These are phyloP conservation scores for Rhinatrema bivittatum DNA, from an alignment of 2,797 vertebrate genomes.

Conservation along the genomic window DNA sequence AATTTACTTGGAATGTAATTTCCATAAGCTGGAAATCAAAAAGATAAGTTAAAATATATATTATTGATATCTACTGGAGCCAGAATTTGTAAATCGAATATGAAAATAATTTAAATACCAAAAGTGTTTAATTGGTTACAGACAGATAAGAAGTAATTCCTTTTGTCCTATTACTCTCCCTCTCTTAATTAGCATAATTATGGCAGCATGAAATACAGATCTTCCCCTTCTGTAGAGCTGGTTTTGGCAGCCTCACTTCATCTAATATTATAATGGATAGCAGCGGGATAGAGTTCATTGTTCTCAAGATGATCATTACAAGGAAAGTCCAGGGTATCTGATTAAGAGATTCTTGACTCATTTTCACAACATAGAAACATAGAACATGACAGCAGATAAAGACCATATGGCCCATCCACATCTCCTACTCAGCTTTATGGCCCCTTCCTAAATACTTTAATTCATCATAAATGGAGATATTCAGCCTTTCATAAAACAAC, in stretches of 20 bases:
- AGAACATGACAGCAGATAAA: too few relatives aligned
- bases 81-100: neutral
- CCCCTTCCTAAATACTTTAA: neutral
- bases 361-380: neutral
- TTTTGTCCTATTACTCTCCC: neutral
- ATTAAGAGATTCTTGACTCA: too few relatives aligned
- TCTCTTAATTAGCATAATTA: neutral
- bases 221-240: neutral
- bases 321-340: conserved; percentile 12
- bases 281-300: too few relatives aligned
- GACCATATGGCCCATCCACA: too few relatives aligned
- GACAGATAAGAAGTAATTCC: too few relatives aligned
- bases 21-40: neutral
- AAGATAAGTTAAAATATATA: neutral
- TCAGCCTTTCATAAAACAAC: neutral
- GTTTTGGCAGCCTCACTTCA: neutral
- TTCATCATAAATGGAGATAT: conserved; percentile 14
- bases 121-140: neutral
- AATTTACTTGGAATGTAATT: neutral
- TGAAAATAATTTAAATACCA: conserved; percentile 7
- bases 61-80: neutral
- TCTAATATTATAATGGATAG: neutral
- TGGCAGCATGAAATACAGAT: neutral
- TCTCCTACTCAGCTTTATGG: too few relatives aligned
- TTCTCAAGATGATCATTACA: conserved; percentile 25